Conservation (phyloP, 2,797 vertebrate genomes). For the Melanogrammus aeglefinus region DNA sequence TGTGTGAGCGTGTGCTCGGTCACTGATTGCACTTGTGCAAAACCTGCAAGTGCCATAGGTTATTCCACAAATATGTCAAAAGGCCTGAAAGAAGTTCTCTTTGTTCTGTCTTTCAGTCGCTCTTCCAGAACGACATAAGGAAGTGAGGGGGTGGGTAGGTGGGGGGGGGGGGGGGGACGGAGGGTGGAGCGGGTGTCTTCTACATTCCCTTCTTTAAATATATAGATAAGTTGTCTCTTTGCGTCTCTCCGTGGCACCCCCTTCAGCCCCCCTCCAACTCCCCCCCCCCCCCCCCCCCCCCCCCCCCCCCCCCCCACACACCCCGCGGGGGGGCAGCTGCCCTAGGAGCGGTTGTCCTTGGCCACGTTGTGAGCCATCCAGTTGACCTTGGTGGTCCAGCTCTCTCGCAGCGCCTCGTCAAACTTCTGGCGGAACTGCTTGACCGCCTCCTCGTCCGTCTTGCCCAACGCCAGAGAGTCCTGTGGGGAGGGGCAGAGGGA, state of each 20-base stretch:
- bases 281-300: slow-evolving; percentile 26
- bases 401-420: slow-evolving; percentile 95
- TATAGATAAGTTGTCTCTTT: slow-evolving; percentile 28
- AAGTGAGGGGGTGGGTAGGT: slow-evolving; percentile 51
- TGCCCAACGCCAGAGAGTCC: slow-evolving; percentile 96
- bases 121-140: slow-evolving; percentile 42
- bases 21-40: slow-evolving; percentile 60
- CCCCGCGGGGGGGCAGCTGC: slow-evolving; percentile 22
- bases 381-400: slow-evolving; percentile 99
- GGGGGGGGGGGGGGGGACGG: background rate
- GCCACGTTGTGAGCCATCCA: slow-evolving; percentile 99
- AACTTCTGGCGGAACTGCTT: slow-evolving; percentile 99
- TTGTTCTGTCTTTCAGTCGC: slow-evolving; percentile 7
- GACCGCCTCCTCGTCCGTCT: slow-evolving; percentile 93
- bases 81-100: slow-evolving; percentile 29
- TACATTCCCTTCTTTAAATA: slow-evolving; percentile 71
- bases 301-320: slow-evolving; percentile 31
- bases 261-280: slow-evolving; percentile 7
- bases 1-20: slow-evolving; percentile 58
- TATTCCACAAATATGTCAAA: slow-evolving; percentile 65
- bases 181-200: slow-evolving; percentile 28
- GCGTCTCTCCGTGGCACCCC: slow-evolving; percentile 28
- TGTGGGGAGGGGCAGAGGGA: slow-evolving; percentile 57
- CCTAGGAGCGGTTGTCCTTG: slow-evolving; percentile 92
- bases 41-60: slow-evolving; percentile 76